Conservation (phyloP, 1,140 invertebrate genomes). For the Idris sp. region DNA sequence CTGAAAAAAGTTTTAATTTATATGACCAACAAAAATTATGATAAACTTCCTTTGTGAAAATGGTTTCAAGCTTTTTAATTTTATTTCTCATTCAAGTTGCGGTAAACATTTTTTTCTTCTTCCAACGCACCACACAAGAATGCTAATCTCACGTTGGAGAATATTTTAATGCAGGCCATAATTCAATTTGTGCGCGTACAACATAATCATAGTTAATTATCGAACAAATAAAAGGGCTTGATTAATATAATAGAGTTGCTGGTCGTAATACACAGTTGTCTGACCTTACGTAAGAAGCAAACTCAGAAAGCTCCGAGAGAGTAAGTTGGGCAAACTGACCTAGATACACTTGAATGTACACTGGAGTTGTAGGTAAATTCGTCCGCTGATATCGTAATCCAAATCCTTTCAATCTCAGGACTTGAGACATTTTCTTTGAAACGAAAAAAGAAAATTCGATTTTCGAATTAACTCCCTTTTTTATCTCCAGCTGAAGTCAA, state of each 20-base stretch:
- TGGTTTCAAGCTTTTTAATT: too few relatives aligned
- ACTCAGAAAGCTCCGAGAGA: conserved; percentile 14
- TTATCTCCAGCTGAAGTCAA: too few relatives aligned
- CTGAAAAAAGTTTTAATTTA: too few relatives aligned
- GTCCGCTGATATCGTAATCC: conserved; percentile 25
- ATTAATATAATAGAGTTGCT: conserved; percentile 43
- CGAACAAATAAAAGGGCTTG: conserved; percentile 12
- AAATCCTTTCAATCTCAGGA: conserved; percentile 30
- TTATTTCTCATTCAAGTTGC: too few relatives aligned
- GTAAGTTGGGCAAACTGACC: conserved; percentile 49
- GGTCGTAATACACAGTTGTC: conserved; percentile 16
- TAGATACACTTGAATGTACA: conserved; percentile 49
- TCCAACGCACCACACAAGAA: too few relatives aligned
- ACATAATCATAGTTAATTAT: conserved; percentile 15
- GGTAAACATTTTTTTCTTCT: too few relatives aligned
- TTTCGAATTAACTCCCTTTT: conserved; percentile 20
- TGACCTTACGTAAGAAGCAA: conserved; percentile 37
- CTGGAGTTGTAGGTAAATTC: conserved; percentile 38
- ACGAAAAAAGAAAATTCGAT: conserved; percentile 24
- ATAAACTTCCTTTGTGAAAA: too few relatives aligned
- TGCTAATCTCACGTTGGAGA: background rate
- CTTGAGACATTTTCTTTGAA: conserved; percentile 7
- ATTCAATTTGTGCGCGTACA: background rate
- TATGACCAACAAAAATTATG: too few relatives aligned
- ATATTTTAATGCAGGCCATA: conserved; percentile 9